A percentile compares a stretch with the other conserved stretches of the same genome.
Conservation (phyloP, 2,113 vertebrate species). For the Rhineura floridana region DNA sequence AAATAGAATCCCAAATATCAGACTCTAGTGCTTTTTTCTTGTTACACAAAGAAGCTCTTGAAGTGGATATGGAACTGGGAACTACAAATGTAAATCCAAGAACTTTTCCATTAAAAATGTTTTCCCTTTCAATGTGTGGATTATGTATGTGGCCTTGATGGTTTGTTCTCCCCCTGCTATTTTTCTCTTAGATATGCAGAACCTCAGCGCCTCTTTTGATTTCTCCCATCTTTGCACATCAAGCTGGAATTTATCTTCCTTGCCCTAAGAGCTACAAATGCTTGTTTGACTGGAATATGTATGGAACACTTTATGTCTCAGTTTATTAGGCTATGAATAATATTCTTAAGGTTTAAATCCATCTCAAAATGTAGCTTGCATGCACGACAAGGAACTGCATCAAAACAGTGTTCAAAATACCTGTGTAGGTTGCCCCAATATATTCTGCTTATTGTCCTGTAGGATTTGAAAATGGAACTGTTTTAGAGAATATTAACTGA, state of each 20-base stretch:
- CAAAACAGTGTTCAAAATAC: not conserved
- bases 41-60: not conserved
- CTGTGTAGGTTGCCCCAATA: not conserved
- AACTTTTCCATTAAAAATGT: not conserved
- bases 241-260: not conserved
- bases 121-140: no score
- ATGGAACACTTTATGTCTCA: not conserved
- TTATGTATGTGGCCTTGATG: not conserved
- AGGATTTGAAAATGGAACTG: not conserved
- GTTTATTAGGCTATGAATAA: not conserved
- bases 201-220: not conserved
- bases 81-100: not conserved
- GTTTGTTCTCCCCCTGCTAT: not conserved
- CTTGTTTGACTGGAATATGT: not conserved
- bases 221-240: not conserved
- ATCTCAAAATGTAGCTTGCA: not conserved
- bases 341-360: not conserved
- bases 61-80: not conserved
- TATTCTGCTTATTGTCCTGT: not conserved
- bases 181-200: not conserved
- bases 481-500: not conserved
- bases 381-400: not conserved
- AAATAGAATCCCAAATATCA: slow-evolving; percentile 5
- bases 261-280: not conserved
- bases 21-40: not conserved